Conservation (phyloP, 2,113 vertebrate genomes). For the Muntiacus reevesi region DNA sequence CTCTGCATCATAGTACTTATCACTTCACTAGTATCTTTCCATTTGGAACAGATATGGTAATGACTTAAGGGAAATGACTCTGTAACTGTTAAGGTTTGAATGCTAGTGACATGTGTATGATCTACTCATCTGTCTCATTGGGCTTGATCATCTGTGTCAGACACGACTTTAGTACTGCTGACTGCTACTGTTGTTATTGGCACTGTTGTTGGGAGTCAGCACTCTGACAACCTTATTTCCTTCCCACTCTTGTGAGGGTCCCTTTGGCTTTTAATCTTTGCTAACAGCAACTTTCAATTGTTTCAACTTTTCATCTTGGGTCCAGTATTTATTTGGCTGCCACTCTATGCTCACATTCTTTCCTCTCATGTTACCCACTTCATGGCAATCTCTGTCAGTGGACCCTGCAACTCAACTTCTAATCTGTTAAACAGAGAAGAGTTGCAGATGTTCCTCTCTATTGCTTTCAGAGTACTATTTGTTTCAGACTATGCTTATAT, state of each 20-base stretch:
- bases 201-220: neutral
- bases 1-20: neutral
- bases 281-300: neutral
- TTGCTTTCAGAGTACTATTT: neutral
- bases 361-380: neutral
- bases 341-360: neutral
- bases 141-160: neutral
- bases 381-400: neutral
- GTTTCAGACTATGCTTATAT: neutral
- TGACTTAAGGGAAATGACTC: neutral
- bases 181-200: neutral
- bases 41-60: neutral
- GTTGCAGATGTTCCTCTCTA: neutral
- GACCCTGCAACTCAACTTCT: neutral
- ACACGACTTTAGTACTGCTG: neutral
- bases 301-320: neutral
- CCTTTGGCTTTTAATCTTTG: conserved; percentile 11
- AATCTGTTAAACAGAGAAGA: neutral
- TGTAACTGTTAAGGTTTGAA: neutral
- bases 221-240: neutral
- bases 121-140: neutral
- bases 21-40: conserved; percentile 4
- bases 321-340: neutral
- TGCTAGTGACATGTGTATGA: neutral
- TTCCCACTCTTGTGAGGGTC: neutral